These are phyloP conservation scores for Dallia pectoralis DNA, from an alignment of 2,797 vertebrate genomes.

Conservation along the genomic window DNA sequence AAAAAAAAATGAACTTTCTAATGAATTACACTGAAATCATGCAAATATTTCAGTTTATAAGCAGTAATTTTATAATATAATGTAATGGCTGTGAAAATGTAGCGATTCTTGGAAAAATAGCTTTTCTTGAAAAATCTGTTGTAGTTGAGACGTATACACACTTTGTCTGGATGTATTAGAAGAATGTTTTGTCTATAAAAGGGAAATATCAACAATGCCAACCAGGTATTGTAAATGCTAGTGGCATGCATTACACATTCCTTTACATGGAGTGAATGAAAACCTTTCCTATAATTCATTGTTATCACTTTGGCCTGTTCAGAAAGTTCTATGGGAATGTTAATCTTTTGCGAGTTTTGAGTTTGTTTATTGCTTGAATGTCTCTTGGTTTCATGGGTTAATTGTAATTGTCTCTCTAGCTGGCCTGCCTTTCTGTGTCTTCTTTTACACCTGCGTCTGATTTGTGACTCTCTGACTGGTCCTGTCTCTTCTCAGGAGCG, in stretches of 20 bases:
- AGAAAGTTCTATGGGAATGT: constrained; percentile 41
- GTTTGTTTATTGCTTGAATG: constrained; percentile 2
- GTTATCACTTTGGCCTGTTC: constrained; percentile 53
- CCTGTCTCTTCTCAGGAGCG: constrained; percentile 74
- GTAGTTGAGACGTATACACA: no score
- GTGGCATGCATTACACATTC: background rate
- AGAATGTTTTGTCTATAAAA: constrained; percentile 1
- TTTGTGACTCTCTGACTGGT: constrained; percentile 58
- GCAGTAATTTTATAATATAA: background rate
- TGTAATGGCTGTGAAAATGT: background rate
- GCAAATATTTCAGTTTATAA: background rate
- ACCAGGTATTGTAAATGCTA: background rate
- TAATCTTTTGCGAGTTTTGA: constrained; percentile 15
- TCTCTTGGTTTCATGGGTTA: constrained; percentile 40
- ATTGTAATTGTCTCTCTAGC: constrained; percentile 15
- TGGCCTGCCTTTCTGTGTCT: constrained; percentile 32
- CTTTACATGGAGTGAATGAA: constrained; percentile 12
- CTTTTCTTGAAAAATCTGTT: no score
- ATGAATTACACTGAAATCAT: background rate
- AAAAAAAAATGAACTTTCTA: background rate
- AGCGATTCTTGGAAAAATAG: background rate
- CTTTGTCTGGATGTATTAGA: background rate
- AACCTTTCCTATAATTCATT: constrained; percentile 66
- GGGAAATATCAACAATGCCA: background rate
- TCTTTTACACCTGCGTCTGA: constrained; percentile 35